A percentile compares a stretch with the other conserved stretches of the same genome.
These are phyloP conservation scores for Epicauta chinensis DNA, from an alignment of 1,140 invertebrate species.

Conservation along the genomic window DNA sequence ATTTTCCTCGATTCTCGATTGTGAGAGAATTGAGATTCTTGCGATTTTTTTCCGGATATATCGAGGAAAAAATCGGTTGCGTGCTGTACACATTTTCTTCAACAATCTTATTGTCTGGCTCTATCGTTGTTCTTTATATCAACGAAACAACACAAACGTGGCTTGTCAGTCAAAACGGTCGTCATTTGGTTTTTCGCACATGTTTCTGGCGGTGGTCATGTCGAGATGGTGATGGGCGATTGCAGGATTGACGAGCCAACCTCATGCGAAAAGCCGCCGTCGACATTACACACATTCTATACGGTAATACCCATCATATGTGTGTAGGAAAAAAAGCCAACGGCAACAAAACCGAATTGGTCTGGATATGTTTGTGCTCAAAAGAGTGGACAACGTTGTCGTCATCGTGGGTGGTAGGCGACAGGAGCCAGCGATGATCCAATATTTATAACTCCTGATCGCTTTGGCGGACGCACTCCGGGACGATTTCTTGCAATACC, in stretches of 20 bases:
- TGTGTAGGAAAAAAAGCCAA: conserved; percentile 4
- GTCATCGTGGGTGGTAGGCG: conserved; percentile 21
- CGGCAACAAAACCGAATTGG: conserved; percentile 13
- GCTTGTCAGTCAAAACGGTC: conserved; percentile 24
- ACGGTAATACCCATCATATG: too few species aligned
- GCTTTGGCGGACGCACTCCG: conserved; percentile 9
- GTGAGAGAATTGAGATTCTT: too few species aligned
- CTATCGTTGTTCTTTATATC: neutral
- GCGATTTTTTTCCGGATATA: too few species aligned
- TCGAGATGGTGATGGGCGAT: conserved; percentile 35
- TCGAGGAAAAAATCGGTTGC: neutral
- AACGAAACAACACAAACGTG: neutral
- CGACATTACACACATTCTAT: too few species aligned
- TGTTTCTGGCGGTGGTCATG: conserved; percentile 32
- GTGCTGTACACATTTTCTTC: neutral
- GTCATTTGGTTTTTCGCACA: conserved; percentile 29
- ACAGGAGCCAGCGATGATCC: conserved; percentile 20
- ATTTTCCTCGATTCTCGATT: too few species aligned
- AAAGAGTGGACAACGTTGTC: neutral
- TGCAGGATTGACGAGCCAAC: conserved; percentile 33
- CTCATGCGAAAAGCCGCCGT: conserved; percentile 18
- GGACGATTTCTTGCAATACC: conserved; percentile 5
- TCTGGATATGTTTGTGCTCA: conserved; percentile 2
- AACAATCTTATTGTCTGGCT: conserved; percentile 1
- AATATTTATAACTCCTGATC: conserved; percentile 23